Percentiles rank a stretch among this genome's conserved stretches.
phyloP scores from a whole-genome alignment of 2,113 vertebrate species.

The Vombatus ursinus region DNA sequence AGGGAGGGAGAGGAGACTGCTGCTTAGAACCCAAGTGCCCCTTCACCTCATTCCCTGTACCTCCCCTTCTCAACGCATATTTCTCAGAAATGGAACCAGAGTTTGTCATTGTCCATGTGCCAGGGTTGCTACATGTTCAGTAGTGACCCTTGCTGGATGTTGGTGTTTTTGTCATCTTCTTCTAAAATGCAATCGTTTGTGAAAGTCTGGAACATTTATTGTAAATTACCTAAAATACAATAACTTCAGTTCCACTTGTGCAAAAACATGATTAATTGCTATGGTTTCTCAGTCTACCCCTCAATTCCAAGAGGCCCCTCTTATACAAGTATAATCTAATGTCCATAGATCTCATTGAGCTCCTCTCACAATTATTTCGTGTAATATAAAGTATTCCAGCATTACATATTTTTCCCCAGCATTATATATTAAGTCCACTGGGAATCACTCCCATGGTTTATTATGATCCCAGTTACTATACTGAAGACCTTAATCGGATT shows the following conservation, averaged over 20 bases:
- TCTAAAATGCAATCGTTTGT: neutral
- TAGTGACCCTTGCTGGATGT: neutral
- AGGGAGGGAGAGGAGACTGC: neutral
- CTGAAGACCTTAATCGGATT: neutral
- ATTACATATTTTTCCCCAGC: neutral
- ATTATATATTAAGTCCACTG: neutral
- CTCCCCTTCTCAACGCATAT: neutral
- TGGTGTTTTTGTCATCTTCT: neutral
- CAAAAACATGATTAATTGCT: neutral
- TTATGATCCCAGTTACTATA: neutral
- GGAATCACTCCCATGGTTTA: neutral
- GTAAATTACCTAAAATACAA: neutral
- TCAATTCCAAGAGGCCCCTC: neutral
- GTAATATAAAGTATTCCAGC: neutral
- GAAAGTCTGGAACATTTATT: neutral
- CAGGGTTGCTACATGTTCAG: neutral
- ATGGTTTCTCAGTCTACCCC: neutral
- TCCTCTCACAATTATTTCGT: neutral
- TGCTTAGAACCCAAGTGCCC: neutral
- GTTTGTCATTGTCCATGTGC: neutral
- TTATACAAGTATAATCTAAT: neutral
- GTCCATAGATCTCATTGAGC: neutral
- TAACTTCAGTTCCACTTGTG: neutral
- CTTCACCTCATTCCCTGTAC: neutral
- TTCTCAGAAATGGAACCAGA: neutral